These are phyloP conservation scores for Cassiopea xamachana DNA, from an alignment of 30 jellyfish, hydroid and myxozoan species.

Conservation along the genomic window DNA sequence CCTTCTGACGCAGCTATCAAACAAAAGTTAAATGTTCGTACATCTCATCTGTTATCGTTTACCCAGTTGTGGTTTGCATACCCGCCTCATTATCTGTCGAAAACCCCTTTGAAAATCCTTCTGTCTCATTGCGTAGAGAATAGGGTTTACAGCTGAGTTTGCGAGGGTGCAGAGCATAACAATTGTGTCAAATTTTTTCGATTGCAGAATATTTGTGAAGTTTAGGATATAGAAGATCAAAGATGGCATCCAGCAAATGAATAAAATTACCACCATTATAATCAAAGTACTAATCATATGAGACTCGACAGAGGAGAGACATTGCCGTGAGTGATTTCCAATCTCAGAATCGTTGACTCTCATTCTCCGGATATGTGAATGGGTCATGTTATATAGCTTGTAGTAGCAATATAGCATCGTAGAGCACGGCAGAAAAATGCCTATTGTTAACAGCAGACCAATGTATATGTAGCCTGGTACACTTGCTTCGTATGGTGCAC, in stretches of 20 bases:
- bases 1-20: too few relatives aligned
- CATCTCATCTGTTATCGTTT: too few relatives aligned
- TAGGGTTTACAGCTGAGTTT: conserved; percentile 78
- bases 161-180: conserved; percentile 60
- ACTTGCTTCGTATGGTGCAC: conserved; percentile 57
- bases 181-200: conserved; percentile 6
- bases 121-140: conserved; percentile 78
- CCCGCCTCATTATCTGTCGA: conserved; percentile 16
- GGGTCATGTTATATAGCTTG: conserved; percentile 35
- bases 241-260: conserved; percentile 61
- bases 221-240: not conserved
- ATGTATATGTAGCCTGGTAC: conserved; percentile 25
- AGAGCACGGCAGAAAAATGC: conserved; percentile 16
- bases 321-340: not conserved
- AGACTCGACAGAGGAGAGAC: conserved; percentile 16
- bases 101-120: conserved; percentile 61
- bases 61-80: conserved; percentile 30
- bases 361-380: conserved; percentile 38
- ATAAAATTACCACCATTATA: conserved; percentile 46
- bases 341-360: not conserved
- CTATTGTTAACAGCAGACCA: not conserved
- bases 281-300: conserved; percentile 51
- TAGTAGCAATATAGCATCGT: conserved; percentile 51
- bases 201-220: not conserved
- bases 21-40: too few relatives aligned